Base-by-base conservation (phyloP, 1,140 invertebrate genomes). In the Trichoplusia ni region DNA sequence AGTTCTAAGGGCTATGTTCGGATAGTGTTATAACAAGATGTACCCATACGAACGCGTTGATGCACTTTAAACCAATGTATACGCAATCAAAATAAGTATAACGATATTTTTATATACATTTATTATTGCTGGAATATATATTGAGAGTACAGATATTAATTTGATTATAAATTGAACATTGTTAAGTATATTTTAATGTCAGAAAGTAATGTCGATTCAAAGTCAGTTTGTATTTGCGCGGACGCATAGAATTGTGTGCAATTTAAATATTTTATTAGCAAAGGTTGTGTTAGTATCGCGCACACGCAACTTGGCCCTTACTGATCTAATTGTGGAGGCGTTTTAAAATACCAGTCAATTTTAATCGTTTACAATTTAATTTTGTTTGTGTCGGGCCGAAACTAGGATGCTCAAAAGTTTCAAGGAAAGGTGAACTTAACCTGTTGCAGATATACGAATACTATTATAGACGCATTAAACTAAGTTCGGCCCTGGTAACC, bases 251-350 rank as follows among this genome's bases (percentile, higher is more conserved):
- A 58, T 69, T 69, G 71, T 81, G 84, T 87, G 84, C 82, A 87
- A 87, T 85, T 77, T 81, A 79, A 79, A 76, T 75, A 75, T 75
- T 80, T 77, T 75, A 73, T 72, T 79, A 76, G 67, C 73, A 53
- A 76, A 59, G 69, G 77, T 84, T 82, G 75, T 84, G 76, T 79
- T 77, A 64, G 60, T 72, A 27, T 61, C 19, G 25, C 75, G 75
- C 75, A 79, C 82, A 81, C 67, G 61, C 59, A 73, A 47, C 71
- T 72, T 59, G 67, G 64, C 49, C 42, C 37, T 59, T 44, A 70
- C 31, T 54, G 11, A 58, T 47, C 9, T 42, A 44, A 61, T 61
- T 46, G 61, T 64, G 61, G 29, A 60, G 51, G 59, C 51, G 44
- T 63, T 27, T 64, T 66, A 35, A 53, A 53, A 63, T 61, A 62